Evolutionary conservation across 1,140 invertebrate species (phyloP).

Genomic region (Pseudachorutes palmiensis): DNA sequence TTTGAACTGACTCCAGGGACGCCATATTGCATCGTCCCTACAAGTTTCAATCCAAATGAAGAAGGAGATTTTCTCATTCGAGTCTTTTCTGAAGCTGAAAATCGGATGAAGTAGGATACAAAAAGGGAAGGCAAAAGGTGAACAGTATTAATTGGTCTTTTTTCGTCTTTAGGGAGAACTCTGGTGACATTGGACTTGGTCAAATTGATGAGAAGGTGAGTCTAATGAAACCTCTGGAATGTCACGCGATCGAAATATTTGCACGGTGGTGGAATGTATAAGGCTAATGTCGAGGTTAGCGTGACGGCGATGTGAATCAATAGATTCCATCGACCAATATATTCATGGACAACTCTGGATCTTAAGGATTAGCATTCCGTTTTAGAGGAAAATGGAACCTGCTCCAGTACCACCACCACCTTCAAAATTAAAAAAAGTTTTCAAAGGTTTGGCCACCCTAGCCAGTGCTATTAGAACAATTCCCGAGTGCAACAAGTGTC

Average conservation of each 20-base stretch:
- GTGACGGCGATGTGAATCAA: too few species aligned
- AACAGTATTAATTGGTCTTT: too few species aligned
- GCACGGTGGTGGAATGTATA: too few species aligned
- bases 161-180: conserved; percentile 85
- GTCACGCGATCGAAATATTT: too few species aligned
- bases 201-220: conserved; percentile 57
- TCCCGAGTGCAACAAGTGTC: neutral
- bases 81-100: conserved; percentile 89
- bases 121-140: too few species aligned
- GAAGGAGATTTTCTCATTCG: conserved; percentile 92
- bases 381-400: neutral
- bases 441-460: neutral
- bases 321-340: too few species aligned
- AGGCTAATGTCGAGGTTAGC: too few species aligned
- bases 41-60: conserved; percentile 92
- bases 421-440: neutral
- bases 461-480: neutral
- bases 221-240: conserved; percentile 23
- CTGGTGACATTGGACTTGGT: conserved; percentile 69
- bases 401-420: neutral
- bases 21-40: conserved; percentile 88
- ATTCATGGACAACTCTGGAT: too few species aligned
- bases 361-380: too few species aligned
- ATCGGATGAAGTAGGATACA: conserved; percentile 74
- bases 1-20: conserved; percentile 88